A percentile compares a stretch with the other conserved stretches of the same genome.
Evolutionary conservation across 2,888 invertebrate species (phyloP).

Genomic region (Habrosyne pyritoides): DNA sequence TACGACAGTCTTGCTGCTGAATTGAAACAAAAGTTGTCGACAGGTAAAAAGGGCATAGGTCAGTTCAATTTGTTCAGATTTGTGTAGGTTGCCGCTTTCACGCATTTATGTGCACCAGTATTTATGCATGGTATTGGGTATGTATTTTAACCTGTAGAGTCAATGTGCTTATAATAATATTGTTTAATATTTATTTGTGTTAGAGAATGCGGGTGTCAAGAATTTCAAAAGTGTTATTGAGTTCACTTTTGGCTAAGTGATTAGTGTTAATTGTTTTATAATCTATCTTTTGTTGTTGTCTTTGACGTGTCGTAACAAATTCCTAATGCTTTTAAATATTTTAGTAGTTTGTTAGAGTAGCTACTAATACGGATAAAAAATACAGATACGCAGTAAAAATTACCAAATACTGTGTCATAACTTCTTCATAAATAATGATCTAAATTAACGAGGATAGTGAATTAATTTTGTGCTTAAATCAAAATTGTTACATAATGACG

Average conservation of each 20-base stretch:
- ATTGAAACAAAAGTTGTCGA: slow-evolving; percentile 86
- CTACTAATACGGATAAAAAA: neutral
- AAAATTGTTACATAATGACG: neutral
- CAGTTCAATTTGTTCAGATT: slow-evolving; percentile 56
- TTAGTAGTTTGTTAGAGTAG: neutral
- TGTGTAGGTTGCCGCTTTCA: slow-evolving; percentile 50
- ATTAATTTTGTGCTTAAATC: neutral
- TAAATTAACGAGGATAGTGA: neutral
- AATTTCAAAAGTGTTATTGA: neutral
- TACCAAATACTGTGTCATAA: neutral
- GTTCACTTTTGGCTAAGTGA: neutral
- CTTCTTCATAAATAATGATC: neutral
- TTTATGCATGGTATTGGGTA: slow-evolving; percentile 35
- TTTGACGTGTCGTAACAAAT: neutral
- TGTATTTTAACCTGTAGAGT: slow-evolving; percentile 19
- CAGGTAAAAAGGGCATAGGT: slow-evolving; percentile 81
- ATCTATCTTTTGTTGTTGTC: too few species aligned
- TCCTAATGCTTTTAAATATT: neutral
- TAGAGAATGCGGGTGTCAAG: neutral
- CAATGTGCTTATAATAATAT: neutral
- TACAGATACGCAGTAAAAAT: neutral
- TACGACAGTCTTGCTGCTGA: slow-evolving; percentile 97
- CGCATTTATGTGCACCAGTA: slow-evolving; percentile 39
- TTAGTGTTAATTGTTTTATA: neutral
- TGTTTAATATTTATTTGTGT: neutral